Base-by-base conservation (phyloP, 2,113 vertebrate species). In the Drymodes brunneopygia region DNA sequence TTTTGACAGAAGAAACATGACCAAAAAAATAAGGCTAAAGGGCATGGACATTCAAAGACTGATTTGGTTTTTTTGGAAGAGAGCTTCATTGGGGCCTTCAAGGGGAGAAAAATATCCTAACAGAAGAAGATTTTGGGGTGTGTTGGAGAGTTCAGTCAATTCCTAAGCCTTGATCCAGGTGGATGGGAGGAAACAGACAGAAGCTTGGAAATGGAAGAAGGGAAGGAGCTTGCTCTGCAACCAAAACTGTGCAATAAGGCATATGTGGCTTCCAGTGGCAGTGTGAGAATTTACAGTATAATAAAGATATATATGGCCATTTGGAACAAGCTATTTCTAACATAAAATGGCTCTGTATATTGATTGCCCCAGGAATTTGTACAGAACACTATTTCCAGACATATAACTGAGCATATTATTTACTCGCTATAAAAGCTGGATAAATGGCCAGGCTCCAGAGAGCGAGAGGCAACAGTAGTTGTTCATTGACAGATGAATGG, bases 321-420 rank as follows among this genome's bases (percentile, higher is more conserved):
- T 97, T 95, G 92, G 95, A 97, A 95, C 95, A 95, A 94, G 95
- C 90, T 90, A 94, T 93, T 96, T 96, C 95, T 96, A 97, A 94
- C 93, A 93, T 90, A 95, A 97, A 97, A 94, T 0, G 18, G 88
- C 86, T 96, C 86, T 86, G 80, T 96, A 93, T 96, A 97, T 96
- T 96, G 95, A 97, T 96, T 96, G 96, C 95, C 95, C 0, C 38
- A 96, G 92, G 93, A 96, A 95, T 86, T 95, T 96, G 88, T 94
- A 95, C 94, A 93, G 94, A 96, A 96, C 92, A 88, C 94, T 93
- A 90, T 94, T 95, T 96, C 93, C 93, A 95, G 95, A 74, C 93
- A 75, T 92, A 90, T 92, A 97, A 94, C 92, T 48, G 92, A 96
- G 93, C 75, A 64, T 92, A 95, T 93, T 96, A 96, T 97, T 97